These are phyloP conservation scores for Cyphomyrus plagiostoma DNA, from an alignment of 2,113 vertebrate genomes.

Conservation along the genomic window DNA sequence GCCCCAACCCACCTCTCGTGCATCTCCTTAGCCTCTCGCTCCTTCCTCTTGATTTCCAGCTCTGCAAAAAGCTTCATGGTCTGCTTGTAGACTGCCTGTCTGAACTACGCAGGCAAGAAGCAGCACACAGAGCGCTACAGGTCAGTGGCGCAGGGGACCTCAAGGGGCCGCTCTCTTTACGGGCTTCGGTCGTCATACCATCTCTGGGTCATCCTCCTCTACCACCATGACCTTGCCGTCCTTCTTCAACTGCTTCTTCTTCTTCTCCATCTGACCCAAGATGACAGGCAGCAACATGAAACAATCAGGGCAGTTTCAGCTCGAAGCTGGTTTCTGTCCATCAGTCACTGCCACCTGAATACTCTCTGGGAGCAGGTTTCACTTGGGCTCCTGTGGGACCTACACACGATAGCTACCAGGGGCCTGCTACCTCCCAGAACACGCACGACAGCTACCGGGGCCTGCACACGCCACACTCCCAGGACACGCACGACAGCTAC, in stretches of 20 bases:
- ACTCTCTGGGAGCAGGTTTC: background rate
- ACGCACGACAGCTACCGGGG: background rate
- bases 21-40: constrained; percentile 98
- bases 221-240: constrained; percentile 78
- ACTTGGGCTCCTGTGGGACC: background rate
- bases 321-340: background rate
- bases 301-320: background rate
- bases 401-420: background rate
- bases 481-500: background rate
- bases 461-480: background rate
- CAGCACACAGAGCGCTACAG: background rate
- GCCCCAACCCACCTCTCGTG: constrained; percentile 77
- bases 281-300: background rate
- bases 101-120: constrained; percentile 65
- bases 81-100: constrained; percentile 94
- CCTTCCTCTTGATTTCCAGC: constrained; percentile 97
- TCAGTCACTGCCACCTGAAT: background rate
- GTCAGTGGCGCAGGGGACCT: background rate
- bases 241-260: constrained; percentile 95
- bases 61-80: constrained; percentile 98
- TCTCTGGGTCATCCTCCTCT: constrained; percentile 89
- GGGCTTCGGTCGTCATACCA: constrained; percentile 53
- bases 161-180: background rate
- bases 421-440: too few relatives aligned
- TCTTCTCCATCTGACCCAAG: constrained; percentile 77